Base-by-base conservation (phyloP, 2,888 invertebrate species). In the Drosophila ezoana region DNA sequence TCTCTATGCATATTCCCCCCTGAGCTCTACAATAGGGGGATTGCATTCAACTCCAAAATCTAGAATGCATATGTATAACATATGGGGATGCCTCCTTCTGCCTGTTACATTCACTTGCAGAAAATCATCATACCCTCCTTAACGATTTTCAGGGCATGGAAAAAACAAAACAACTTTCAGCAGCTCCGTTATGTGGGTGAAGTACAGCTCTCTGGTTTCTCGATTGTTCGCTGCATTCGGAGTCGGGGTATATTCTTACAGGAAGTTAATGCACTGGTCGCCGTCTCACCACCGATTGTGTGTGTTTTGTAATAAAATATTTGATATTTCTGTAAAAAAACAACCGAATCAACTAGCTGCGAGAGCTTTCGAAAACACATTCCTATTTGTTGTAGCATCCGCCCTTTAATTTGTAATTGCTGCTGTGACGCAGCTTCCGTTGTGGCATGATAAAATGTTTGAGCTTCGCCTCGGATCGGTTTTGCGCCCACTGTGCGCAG, bases 261-360 rank as follows among this genome's bases (percentile, higher is more conserved):
- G 86, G 83, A 82, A 88, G 82, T 82, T 65, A 63, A 49, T 74
- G 87, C 61, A 84, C 85, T 72, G 40, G 54, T 47, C 45, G 32
- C 45, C 16, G 10, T 3, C 41, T 10, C n/a, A 38, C 28, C 13
- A n/a, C 18, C 40, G 43, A 40, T 23, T 53, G 32, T 62, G 13
- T 67, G 44, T 63, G 54, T 70, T 68, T 67, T 72, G 83, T 77
- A 89, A 84, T 74, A 65, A 87, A 72, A 87, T 89, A 86, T 82
- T 67, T 67, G 48, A 71, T 81, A 79, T 72, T 48, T 69, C 58
- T 57, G 20, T 37, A 33, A 3, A 16, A 44, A 18, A 13, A 13
- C 28, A 28, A 28, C 28, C 28, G 6, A 28, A 28, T 28, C 28
- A 28, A 28, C 28, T 28, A 28, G 28, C 14, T 14, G 14, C 37